Percentiles rank a stretch among this genome's conserved stretches.
Conservation (phyloP, 2,113 vertebrate genomes). For the Muntiacus reevesi region DNA sequence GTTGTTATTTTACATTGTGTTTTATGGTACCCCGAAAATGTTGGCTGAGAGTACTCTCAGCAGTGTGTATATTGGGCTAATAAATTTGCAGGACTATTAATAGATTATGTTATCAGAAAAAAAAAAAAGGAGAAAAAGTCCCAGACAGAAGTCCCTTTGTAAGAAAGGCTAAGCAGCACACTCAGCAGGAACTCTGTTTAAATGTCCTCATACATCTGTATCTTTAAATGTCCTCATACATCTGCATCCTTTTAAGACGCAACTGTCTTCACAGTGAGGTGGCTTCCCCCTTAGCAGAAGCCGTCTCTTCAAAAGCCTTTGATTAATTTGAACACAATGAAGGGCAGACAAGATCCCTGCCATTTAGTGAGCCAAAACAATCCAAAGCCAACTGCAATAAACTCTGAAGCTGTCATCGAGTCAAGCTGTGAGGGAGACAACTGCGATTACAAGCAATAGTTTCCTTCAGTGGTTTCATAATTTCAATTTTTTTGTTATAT, state of each 20-base stretch:
- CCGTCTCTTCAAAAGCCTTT: slow-evolving; percentile 78
- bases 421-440: slow-evolving; percentile 82
- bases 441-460: slow-evolving; percentile 77
- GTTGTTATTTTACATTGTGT: background rate
- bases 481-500: slow-evolving; percentile 80
- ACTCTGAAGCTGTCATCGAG: slow-evolving; percentile 80
- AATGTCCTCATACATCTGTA: slow-evolving; percentile 53
- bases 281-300: slow-evolving; percentile 61
- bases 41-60: background rate
- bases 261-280: slow-evolving; percentile 63
- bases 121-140: background rate
- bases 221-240: slow-evolving; percentile 49
- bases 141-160: background rate
- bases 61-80: background rate
- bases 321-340: slow-evolving; percentile 81
- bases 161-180: background rate
- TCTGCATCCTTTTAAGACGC: slow-evolving; percentile 72
- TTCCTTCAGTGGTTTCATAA: slow-evolving; percentile 83
- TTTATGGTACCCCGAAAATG: background rate
- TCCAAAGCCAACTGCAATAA: slow-evolving; percentile 82
- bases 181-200: slow-evolving; percentile 32
- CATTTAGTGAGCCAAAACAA: slow-evolving; percentile 80
- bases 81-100: background rate
- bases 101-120: background rate
- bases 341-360: slow-evolving; percentile 76